Evolutionary conservation across 1,140 invertebrate genomes (phyloP).

Genomic region (Aphaenogaster ashmeadi): DNA sequence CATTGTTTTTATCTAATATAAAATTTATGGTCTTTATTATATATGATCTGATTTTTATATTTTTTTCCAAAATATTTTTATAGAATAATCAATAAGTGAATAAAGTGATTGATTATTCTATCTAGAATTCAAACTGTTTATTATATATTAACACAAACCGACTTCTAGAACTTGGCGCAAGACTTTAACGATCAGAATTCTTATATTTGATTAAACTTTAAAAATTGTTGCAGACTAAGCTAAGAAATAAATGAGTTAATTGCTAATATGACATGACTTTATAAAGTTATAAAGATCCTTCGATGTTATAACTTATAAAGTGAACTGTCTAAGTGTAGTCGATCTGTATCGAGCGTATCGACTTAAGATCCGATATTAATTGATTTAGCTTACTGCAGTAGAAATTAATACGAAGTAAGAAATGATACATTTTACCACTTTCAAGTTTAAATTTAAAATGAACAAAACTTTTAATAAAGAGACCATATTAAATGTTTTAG

Average conservation of each 20-base stretch:
- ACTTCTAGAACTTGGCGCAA: neutral
- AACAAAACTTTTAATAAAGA: neutral
- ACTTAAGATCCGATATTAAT: neutral
- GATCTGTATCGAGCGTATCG: no score
- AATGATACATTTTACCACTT: neutral
- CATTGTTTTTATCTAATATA: neutral
- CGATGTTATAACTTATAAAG: constrained; percentile 9
- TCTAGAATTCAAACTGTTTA: neutral
- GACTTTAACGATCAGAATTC: neutral
- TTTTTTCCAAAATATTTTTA: neutral
- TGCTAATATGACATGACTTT: neutral
- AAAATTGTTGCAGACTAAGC: neutral
- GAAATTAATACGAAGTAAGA: constrained; percentile 10
- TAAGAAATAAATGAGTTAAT: neutral
- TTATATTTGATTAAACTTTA: neutral
- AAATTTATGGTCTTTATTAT: neutral
- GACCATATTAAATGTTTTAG: neutral
- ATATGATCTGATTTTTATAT: neutral
- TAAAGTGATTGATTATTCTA: neutral
- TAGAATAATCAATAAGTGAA: neutral
- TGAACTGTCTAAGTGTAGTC: neutral
- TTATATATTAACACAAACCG: neutral
- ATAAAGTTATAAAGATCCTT: neutral
- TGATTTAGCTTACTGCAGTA: neutral
- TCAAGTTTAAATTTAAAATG: neutral